Evolutionary conservation across 1,140 invertebrate genomes (phyloP), one percentile per base, ranked within the genome.

Genomic region (Halyomorpha halys): DNA sequence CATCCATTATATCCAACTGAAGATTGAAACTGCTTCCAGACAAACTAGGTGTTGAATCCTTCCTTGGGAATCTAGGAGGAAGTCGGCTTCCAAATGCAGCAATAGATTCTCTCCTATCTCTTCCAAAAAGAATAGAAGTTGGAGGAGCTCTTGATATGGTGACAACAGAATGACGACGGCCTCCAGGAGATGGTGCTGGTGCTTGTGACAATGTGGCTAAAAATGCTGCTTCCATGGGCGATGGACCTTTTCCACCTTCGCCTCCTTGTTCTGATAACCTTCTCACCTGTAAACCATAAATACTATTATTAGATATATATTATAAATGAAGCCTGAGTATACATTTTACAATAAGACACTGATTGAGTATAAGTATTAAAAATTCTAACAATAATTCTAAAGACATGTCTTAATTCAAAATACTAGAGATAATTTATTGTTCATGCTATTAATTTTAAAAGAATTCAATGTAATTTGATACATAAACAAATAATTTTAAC

Each of bases 1-100:
- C 86, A 69, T 90, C 88, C 87, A 91, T 90, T 64, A 90, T 90
- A 70, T 91, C 88, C 63, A 90, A 75, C 70, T 90, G 86, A 19
- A 90, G 76, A 72, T 90, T 90, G 71, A 89, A 88, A 16, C 83
- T 82, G 71, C 86, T 89, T 44, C 88, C 88, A 18, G 80, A 79
- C 23, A 83, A 84, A 19, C 84, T 83, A 25, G 86, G 85, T 2
- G 85, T 85, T 1, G 71, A 72, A 51, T 72, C 71, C 34, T 66
- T 65, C n/a, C 71, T 65, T n/a, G 59, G 61, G 15, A 62, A 25
- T 25, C 67, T 49, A 49, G 68, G 60, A 16, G 60, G 69, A 45
- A 67, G 67, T 19, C 64, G 54, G 16, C 62, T 34, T 21, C 86
- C 83, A 70, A 86, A 86, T 0, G 86, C 86, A 3, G 87, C 86